These are phyloP conservation scores for Pseudomyrmex pallidus DNA, from an alignment of 1,140 invertebrate genomes.

Conservation along the genomic window DNA sequence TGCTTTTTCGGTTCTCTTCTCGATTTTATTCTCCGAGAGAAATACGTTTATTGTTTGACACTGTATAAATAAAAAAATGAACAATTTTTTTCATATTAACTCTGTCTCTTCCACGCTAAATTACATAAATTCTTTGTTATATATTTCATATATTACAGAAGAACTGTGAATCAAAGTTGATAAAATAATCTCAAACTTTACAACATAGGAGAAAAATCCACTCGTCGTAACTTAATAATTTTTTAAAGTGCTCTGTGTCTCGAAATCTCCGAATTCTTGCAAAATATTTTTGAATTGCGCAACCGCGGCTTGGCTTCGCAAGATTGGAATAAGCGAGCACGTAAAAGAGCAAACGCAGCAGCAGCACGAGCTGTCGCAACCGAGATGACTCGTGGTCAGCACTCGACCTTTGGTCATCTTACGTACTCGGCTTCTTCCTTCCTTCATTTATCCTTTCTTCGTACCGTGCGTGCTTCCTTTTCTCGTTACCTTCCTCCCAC, in stretches of 20 bases:
- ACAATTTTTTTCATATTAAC: too few relatives aligned
- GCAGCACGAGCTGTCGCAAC: conserved; percentile 56
- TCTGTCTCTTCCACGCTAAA: too few relatives aligned
- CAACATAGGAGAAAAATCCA: too few relatives aligned
- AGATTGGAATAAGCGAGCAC: neutral
- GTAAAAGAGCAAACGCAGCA: conserved; percentile 29
- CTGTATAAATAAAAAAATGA: too few relatives aligned
- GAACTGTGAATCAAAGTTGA: too few relatives aligned
- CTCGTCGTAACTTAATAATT: too few relatives aligned
- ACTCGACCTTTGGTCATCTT: conserved; percentile 72
- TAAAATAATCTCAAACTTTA: too few relatives aligned
- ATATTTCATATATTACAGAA: too few relatives aligned
- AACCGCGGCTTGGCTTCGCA: neutral
- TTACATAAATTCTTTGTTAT: too few relatives aligned
- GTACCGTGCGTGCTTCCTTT: conserved; percentile 34
- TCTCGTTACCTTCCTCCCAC: conserved; percentile 35
- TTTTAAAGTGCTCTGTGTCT: too few relatives aligned
- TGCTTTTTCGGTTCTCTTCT: neutral
- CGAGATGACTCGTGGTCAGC: conserved; percentile 67
- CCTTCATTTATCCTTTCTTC: conserved; percentile 25
- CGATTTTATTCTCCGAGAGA: neutral
- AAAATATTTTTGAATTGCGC: neutral
- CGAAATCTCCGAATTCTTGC: neutral
- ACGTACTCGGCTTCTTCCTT: conserved; percentile 72
- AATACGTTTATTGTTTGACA: too few relatives aligned